A percentile compares a stretch with the other conserved stretches of the same genome.
Conservation (phyloP, 2,113 vertebrate species). For the Datnioides undecimradiatus region DNA sequence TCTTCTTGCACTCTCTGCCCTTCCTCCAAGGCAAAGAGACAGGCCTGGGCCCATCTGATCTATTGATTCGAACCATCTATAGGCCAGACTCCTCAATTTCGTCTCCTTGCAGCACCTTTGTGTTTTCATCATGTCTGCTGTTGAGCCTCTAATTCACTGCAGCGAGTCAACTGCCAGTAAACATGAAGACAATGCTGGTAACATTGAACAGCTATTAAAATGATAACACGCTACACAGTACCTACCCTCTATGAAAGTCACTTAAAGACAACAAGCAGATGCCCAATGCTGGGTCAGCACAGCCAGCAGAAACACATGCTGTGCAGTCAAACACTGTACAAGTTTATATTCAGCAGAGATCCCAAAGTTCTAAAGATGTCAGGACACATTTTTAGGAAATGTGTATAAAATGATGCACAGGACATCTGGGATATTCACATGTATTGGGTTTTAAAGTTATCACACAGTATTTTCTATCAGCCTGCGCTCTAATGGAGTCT, state of each 20-base stretch:
- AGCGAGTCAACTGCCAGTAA: constrained; percentile 32
- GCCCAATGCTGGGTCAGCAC: background rate
- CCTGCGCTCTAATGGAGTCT: no score
- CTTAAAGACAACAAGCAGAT: background rate
- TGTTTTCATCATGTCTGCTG: constrained; percentile 38
- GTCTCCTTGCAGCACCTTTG: constrained; percentile 38
- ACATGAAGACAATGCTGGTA: constrained; percentile 24
- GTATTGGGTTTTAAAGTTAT: background rate
- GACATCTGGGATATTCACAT: background rate
- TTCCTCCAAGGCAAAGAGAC: constrained; percentile 58
- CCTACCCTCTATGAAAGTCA: background rate
- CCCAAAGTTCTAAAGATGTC: background rate
- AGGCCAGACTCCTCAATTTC: constrained; percentile 45
- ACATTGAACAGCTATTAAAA: constrained; percentile 25
- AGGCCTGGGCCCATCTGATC: constrained; percentile 44
- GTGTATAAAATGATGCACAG: background rate
- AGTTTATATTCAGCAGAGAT: background rate
- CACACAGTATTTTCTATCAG: no score
- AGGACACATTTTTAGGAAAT: background rate
- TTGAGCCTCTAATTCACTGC: constrained; percentile 25
- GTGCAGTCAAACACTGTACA: background rate
- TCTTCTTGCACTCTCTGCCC: constrained; percentile 23
- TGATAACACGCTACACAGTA: background rate
- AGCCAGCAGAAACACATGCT: background rate
- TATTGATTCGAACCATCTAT: constrained; percentile 65